Conservation (phyloP, 2,888 invertebrate genomes). For the Tetragnatha montana region DNA sequence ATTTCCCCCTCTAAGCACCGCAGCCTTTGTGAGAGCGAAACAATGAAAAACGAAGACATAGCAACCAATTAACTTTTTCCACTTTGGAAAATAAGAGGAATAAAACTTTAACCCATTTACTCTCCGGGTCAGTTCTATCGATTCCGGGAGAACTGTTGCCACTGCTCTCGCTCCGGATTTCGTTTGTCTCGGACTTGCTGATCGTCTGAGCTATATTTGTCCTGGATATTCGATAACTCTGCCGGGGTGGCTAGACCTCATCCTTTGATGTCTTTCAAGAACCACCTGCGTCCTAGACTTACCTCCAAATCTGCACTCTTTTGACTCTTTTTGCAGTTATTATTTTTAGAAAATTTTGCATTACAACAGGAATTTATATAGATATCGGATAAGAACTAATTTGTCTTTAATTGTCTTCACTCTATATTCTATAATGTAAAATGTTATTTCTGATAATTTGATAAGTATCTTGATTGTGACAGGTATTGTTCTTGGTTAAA, state of each 20-base stretch:
- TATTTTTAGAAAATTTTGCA: too few species aligned
- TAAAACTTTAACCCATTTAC: constrained; percentile 35
- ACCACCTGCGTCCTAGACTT: too few species aligned
- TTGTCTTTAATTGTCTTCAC: too few species aligned
- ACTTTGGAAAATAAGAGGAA: constrained; percentile 14
- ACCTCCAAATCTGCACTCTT: too few species aligned
- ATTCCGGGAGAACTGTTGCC: constrained; percentile 50
- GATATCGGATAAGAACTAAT: too few species aligned
- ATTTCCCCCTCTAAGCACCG: constrained; percentile 21
- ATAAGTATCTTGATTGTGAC: too few species aligned
- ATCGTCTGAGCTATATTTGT: not conserved
- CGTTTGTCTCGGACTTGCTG: constrained; percentile 20
- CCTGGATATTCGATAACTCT: not conserved
- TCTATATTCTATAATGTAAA: too few species aligned
- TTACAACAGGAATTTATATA: too few species aligned
- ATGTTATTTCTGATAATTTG: too few species aligned
- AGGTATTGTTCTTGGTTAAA: too few species aligned
- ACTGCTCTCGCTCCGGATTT: constrained; percentile 33
- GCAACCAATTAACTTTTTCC: constrained; percentile 36
- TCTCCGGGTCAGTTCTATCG: constrained; percentile 34
- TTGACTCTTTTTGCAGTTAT: too few species aligned
- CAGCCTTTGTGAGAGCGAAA: not conserved
- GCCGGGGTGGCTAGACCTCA: not conserved
- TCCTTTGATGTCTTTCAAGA: too few species aligned
- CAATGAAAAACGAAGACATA: constrained; percentile 17